Evolutionary conservation across 1,140 invertebrate species (phyloP), one percentile per base, ranked within the genome.

Genomic region (Apis mellifera): DNA sequence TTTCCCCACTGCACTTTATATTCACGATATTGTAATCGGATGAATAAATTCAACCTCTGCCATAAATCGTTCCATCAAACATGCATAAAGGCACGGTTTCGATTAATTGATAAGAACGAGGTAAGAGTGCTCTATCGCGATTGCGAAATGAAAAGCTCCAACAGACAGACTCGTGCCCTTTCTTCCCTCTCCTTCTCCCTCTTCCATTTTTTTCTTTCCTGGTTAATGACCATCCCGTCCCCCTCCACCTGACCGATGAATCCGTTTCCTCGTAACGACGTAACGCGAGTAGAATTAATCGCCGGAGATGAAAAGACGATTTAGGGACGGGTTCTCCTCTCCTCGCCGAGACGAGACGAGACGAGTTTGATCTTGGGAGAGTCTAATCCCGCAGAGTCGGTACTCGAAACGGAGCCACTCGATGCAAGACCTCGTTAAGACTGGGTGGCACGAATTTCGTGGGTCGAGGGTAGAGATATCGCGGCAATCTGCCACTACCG

Each of bases 291-390:
- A 65, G 83, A 83, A 88, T 88, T 88, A 88, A 88, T 88, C 74
- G 85, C 78, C 54, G 87, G 86, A 88, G 86, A 88, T 87, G 86
- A 88, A 88, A 88, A 84, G 86, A 87, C 83, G 76, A 88, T 87
- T 88, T 85, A 85, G 83, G 83, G 72, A 57, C 60, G 75, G 72
- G 82, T 78, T 82, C 83, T 82, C 62, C 68, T 66, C 62, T 66
- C 62, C 32, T 42, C 32, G 32, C 0, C 32, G 32, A 23, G 23
- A 62, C 60, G 60, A n/a, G 2, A 2, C 84, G 78, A 87, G 86
- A n/a, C n/a, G n/a, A n/a, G n/a, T n/a, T n/a, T n/a, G n/a, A 73
- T 84, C 86, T 86, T 87, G 76, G 84, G 87, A 87, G 83, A 87
- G 83, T 83, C 86, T 88, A 88, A 88, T 88, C 86, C 83, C 78